Conservation (phyloP, 2,113 vertebrate genomes). For the Parus major region DNA sequence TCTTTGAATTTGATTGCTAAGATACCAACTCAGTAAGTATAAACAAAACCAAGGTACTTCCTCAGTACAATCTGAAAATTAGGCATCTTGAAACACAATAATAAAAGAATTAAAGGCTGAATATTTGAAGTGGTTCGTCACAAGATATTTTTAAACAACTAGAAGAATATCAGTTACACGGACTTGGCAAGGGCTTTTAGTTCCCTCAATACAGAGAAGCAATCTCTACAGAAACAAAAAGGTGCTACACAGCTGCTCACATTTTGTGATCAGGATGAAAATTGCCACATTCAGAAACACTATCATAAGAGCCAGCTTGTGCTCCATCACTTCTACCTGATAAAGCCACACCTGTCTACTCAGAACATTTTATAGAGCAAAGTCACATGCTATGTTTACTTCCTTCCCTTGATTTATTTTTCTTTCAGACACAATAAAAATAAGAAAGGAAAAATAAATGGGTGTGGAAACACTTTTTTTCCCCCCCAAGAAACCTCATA, state of each 20-base stretch:
- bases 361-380: background rate
- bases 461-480: background rate
- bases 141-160: background rate
- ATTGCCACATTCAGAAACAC: background rate
- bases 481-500: background rate
- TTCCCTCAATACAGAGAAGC: background rate
- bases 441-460: background rate
- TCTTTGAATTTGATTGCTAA: background rate
- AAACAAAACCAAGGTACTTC: background rate
- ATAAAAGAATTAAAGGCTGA: background rate
- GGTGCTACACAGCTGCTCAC: background rate
- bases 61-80: background rate
- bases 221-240: background rate
- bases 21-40: background rate
- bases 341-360: background rate
- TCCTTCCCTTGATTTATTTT: background rate
- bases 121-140: background rate
- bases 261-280: background rate
- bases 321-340: background rate
- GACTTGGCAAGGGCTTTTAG: background rate
- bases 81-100: background rate
- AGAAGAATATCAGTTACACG: background rate
- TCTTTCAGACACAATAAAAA: background rate
- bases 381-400: accelerated
- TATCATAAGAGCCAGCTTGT: background rate